Percentiles rank a stretch among this genome's conserved stretches.
These are phyloP conservation scores for Melanerpes formicivorus DNA, from an alignment of 2,113 vertebrate species.

Conservation along the genomic window DNA sequence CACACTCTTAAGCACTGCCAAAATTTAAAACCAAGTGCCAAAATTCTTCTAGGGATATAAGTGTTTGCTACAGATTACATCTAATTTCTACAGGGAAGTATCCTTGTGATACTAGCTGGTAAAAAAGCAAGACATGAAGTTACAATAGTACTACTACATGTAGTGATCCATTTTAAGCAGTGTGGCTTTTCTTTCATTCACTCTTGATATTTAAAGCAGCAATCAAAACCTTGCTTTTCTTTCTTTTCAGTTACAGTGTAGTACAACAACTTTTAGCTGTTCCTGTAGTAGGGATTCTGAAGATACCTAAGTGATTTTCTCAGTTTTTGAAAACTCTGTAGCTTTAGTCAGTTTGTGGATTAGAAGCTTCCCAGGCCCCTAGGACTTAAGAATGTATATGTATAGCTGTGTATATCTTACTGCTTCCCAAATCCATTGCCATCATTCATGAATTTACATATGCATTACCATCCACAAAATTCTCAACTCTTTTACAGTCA, in stretches of 20 bases:
- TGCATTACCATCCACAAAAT: not conserved
- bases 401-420: not conserved
- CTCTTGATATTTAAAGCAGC: not conserved
- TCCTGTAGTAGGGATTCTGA: not conserved
- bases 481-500: not conserved
- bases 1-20: not conserved
- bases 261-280: not conserved
- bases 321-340: constrained; percentile 7
- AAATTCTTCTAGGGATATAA: not conserved
- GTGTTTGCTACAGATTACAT: not conserved
- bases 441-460: not conserved
- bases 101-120: not conserved
- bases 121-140: not conserved
- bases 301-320: not conserved
- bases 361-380: not conserved
- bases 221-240: not conserved
- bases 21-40: not conserved
- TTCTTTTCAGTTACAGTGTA: not conserved
- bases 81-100: not conserved
- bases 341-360: not conserved
- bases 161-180: not conserved
- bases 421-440: not conserved
- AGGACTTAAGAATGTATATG: not conserved
- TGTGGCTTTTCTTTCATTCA: not conserved
- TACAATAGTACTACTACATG: not conserved